Evolutionary conservation across 2,888 invertebrate genomes (phyloP).

Genomic region (Limulus polyphemus): DNA sequence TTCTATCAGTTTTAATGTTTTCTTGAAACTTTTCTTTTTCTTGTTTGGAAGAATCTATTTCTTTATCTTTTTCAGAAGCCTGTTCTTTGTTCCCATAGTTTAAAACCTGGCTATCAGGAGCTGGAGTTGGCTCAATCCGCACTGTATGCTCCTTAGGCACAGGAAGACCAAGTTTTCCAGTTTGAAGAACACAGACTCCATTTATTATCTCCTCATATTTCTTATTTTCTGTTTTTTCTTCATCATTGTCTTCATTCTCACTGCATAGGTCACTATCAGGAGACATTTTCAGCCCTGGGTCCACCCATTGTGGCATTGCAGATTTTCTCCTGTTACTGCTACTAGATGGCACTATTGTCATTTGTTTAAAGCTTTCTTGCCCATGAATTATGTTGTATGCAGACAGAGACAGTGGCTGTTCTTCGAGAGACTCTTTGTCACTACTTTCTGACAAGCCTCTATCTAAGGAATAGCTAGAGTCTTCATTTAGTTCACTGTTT

Average conservation of each 20-base stretch:
- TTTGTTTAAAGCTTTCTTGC: not conserved
- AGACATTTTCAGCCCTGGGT: constrained; percentile 52
- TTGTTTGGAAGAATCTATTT: not conserved
- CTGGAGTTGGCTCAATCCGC: constrained; percentile 61
- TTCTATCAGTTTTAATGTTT: constrained; percentile 11
- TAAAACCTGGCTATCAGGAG: constrained; percentile 41
- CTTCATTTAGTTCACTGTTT: constrained; percentile 57
- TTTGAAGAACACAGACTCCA: constrained; percentile 83
- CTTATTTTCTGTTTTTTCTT: constrained; percentile 28
- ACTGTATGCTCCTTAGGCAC: constrained; percentile 50
- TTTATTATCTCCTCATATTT: constrained; percentile 70
- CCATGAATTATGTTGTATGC: not conserved
- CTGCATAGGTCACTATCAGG: constrained; percentile 30
- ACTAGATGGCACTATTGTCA: constrained; percentile 1
- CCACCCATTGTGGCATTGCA: constrained; percentile 94
- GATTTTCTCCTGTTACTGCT: constrained; percentile 61
- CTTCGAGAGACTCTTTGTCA: constrained; percentile 20
- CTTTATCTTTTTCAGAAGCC: too few species aligned
- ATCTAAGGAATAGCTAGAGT: constrained; percentile 48
- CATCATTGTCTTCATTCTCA: constrained; percentile 26
- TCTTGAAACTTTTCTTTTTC: constrained; percentile 1
- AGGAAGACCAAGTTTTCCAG: constrained; percentile 51
- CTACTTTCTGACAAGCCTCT: constrained; percentile 36
- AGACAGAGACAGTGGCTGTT: not conserved
- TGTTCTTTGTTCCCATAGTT: too few species aligned